Evolutionary conservation across 92 coral and sea anemone species (phyloP), one percentile per base, ranked within the genome.

Genomic region (Siderastrea radians): DNA sequence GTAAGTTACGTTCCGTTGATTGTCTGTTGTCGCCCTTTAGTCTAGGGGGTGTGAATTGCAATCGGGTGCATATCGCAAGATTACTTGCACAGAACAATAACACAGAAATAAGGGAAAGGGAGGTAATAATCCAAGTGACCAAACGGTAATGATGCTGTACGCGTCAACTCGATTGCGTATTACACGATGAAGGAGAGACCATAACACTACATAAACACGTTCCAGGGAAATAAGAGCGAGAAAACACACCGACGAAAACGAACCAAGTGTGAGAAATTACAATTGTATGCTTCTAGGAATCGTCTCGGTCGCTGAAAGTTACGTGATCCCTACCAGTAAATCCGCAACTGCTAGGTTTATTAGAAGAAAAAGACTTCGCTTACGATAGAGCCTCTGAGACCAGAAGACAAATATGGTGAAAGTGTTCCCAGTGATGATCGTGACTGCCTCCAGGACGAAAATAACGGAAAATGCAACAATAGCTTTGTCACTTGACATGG

Each of bases 201-300:
- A 9, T 8, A 81, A 13, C 52, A 81, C 64, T 0, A 67, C 75
- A 46, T n/a, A 68, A 11, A n/a, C 85, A 3, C 85, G 75, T 63
- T 81, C 85, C 5, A 81, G 14, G 7, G 85, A 66, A 54, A 80
- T 43, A 53, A 54, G 75, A 3, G 66, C 67, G 43, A 80, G 85
- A 53, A 67, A 53, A 69, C 52, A 19, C 52, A 68, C 52, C 10
- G 85, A 81, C n/a, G 85, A 26, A 26, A 26, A 26, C 38, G 38
- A 26, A 26, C 38, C 38, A 26, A 26, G 38, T 26, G 38, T 26
- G 38, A 26, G 38, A 26, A 26, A 26, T 26, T 0, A 26, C 38
- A 26, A 26, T 26, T 26, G 38, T 26, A 26, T 26, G 38, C 38
- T 26, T 26, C 38, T 26, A 26, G 38, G 38, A 26, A 26, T 26